Evolutionary conservation across 2,113 vertebrate species (phyloP).

Genomic region (Sarotherodon lohbergeri): DNA sequence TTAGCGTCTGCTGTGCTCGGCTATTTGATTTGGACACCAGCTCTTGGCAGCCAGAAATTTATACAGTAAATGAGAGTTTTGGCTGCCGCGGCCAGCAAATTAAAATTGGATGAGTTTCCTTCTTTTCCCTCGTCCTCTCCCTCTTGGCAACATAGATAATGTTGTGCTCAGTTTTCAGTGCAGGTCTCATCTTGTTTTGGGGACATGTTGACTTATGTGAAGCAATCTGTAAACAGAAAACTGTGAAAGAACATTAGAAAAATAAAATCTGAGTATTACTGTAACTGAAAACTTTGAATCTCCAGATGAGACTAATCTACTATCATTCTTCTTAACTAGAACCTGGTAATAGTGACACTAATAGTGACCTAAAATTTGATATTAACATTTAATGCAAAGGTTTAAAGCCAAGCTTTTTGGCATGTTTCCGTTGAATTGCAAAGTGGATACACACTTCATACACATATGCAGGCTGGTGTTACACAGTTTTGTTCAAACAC

Average conservation of each 20-base stretch:
- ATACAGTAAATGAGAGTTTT: slow-evolving; percentile 63
- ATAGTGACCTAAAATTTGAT: background rate
- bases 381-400: background rate
- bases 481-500: background rate
- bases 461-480: background rate
- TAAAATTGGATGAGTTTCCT: slow-evolving; percentile 48
- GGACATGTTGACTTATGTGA: slow-evolving; percentile 17
- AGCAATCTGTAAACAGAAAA: background rate
- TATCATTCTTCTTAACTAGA: background rate
- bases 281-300: background rate
- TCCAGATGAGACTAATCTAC: background rate
- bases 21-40: slow-evolving; percentile 55
- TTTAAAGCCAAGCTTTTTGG: background rate
- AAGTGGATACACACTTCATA: background rate
- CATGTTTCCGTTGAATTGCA: background rate
- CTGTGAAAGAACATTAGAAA: background rate
- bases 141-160: slow-evolving; percentile 39
- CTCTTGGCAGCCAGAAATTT: slow-evolving; percentile 44
- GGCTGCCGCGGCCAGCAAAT: slow-evolving; percentile 32
- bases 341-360: background rate
- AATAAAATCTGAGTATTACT: background rate
- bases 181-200: slow-evolving; percentile 35
- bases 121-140: slow-evolving; percentile 6
- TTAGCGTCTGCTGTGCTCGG: slow-evolving; percentile 26
- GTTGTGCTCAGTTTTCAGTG: slow-evolving; percentile 37